Evolutionary conservation across 2,113 vertebrate species (phyloP).

Genomic region (Podarcis raffonei): DNA sequence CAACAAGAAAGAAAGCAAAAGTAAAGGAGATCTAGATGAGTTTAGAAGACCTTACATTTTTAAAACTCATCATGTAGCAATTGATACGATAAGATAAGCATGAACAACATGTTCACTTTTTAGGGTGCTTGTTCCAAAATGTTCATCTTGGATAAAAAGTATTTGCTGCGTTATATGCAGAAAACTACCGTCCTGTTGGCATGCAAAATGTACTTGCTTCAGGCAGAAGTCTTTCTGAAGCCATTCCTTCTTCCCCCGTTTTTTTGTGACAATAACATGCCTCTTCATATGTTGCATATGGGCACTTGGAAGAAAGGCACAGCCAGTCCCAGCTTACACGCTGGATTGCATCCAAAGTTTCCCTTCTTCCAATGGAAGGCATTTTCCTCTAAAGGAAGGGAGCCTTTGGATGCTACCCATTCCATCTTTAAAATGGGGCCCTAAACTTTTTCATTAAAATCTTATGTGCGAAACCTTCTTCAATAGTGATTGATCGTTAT

Average conservation of each 20-base stretch:
- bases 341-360: background rate
- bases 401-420: background rate
- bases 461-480: background rate
- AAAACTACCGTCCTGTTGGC: background rate
- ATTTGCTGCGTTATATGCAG: background rate
- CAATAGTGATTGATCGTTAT: background rate
- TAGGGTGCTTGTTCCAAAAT: background rate
- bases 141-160: background rate
- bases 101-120: background rate
- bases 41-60: background rate
- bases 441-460: background rate
- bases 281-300: too few species aligned
- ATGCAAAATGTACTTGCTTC: background rate
- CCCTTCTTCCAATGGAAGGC: background rate
- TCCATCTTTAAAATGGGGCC: background rate
- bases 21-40: background rate
- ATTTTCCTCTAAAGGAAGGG: too few species aligned
- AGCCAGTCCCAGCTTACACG: background rate
- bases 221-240: background rate
- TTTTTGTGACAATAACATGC: background rate
- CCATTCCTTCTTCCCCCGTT: background rate
- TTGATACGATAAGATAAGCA: background rate
- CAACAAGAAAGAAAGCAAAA: background rate
- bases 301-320: background rate
- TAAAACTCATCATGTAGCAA: background rate